These are phyloP conservation scores for Drosophila barbarae DNA, from an alignment of 2,888 invertebrate species.

Conservation along the genomic window DNA sequence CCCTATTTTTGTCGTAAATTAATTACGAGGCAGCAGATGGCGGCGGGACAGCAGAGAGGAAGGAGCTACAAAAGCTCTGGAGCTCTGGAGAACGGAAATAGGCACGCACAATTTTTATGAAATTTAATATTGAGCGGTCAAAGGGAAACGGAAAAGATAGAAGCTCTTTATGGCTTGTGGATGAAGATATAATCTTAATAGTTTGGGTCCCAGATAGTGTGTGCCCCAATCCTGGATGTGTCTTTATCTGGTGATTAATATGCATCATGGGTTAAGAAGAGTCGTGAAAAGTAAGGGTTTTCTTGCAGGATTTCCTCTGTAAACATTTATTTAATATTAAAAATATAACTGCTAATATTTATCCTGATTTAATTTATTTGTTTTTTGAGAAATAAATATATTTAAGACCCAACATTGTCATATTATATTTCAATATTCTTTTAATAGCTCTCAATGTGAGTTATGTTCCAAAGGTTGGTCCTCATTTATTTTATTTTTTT, in stretches of 20 bases:
- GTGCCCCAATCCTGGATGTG: conserved; percentile 6
- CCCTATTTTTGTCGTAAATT: conserved; percentile 73
- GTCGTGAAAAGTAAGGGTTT: conserved; percentile 3
- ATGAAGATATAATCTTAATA: conserved; percentile 39
- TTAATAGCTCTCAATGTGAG: not conserved
- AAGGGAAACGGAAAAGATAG: conserved; percentile 9
- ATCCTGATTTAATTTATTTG: too few relatives aligned
- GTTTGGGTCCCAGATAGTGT: conserved; percentile 12
- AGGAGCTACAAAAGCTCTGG: not conserved
- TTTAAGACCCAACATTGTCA: not conserved
- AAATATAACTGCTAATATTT: not conserved
- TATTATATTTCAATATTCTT: not conserved
- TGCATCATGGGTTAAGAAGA: conserved; percentile 12
- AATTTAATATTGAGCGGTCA: conserved; percentile 38
- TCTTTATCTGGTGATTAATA: conserved; percentile 22
- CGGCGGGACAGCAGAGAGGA: not conserved
- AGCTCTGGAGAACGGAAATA: conserved; percentile 8
- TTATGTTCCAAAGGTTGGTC: conserved; percentile 17
- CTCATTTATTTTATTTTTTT: conserved; percentile 21
- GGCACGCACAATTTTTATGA: conserved; percentile 48
- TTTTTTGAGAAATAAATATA: too few relatives aligned
- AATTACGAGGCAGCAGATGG: conserved; percentile 51
- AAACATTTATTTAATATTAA: not conserved
- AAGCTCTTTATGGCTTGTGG: conserved; percentile 27
- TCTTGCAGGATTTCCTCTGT: not conserved